A percentile compares a stretch with the other conserved stretches of the same genome.
phyloP scores from a whole-genome alignment of 2,888 invertebrate genomes.

The Agriotes lineatus region DNA sequence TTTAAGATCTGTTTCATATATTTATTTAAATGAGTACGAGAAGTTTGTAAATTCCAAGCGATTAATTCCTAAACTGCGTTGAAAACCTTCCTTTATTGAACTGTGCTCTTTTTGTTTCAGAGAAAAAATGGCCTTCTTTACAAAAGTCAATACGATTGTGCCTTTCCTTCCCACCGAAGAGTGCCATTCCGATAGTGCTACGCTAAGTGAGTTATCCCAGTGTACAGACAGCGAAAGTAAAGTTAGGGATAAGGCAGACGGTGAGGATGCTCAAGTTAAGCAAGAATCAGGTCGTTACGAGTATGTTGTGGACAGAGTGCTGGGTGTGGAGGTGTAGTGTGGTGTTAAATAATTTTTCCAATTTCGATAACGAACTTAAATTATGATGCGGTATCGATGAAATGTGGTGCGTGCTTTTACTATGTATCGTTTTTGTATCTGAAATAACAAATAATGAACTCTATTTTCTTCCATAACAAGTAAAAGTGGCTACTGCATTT shows the following conservation, averaged over 20 bases:
- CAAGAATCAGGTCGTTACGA: conserved; percentile 74
- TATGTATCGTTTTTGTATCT: no score
- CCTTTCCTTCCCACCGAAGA: conserved; percentile 78
- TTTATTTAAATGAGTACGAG: no score
- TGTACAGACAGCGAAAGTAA: conserved; percentile 50
- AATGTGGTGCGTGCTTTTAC: no score
- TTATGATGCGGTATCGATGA: neutral
- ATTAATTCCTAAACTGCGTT: no score
- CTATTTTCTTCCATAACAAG: no score
- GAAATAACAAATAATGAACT: no score
- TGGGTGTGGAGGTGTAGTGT: conserved; percentile 85
- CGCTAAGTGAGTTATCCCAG: conserved; percentile 35
- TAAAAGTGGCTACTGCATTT: no score
- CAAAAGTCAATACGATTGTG: conserved; percentile 81
- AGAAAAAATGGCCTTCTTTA: conserved; percentile 98
- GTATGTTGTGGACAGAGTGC: conserved; percentile 85
- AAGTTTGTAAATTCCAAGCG: no score
- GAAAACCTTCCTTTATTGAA: no score
- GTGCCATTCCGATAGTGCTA: conserved; percentile 56
- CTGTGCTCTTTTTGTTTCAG: conserved; percentile 73
- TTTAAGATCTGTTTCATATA: no score
- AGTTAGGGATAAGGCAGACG: conserved; percentile 59
- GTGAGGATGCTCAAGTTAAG: conserved; percentile 63
- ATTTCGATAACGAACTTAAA: neutral
- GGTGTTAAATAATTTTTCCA: neutral